These are phyloP conservation scores for Eumerus sabulonum DNA, from an alignment of 2,888 invertebrate species.

Conservation along the genomic window DNA sequence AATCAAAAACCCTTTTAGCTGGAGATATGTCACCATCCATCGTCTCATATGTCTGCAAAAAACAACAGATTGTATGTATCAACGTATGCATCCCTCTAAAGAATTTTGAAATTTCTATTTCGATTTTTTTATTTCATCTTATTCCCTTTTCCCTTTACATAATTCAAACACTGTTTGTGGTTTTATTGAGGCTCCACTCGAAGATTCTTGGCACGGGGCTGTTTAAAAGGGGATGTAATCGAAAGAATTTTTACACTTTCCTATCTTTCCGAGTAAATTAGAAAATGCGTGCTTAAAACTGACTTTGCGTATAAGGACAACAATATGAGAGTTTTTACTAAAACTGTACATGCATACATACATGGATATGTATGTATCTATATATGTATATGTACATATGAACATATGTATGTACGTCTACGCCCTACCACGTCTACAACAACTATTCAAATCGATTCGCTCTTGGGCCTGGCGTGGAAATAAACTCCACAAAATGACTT, in stretches of 20 bases:
- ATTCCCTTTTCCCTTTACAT: conserved; percentile 24
- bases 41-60: conserved; percentile 43
- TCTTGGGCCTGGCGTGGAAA: conserved; percentile 49
- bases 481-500: conserved; percentile 67
- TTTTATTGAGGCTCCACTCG: conserved; percentile 36
- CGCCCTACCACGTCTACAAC: neutral
- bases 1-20: conserved; percentile 37
- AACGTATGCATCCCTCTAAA: conserved; percentile 38
- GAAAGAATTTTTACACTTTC: conserved; percentile 58
- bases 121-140: conserved; percentile 58
- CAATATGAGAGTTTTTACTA: conserved; percentile 30
- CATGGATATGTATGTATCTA: too few relatives aligned
- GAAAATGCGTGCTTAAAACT: conserved; percentile 65
- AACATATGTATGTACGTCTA: too few relatives aligned
- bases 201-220: conserved; percentile 53
- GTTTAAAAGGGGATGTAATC: conserved; percentile 56
- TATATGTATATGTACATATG: too few relatives aligned
- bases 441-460: conserved; percentile 38
- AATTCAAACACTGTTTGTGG: neutral
- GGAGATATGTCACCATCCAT: conserved; percentile 54
- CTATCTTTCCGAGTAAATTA: conserved; percentile 54
- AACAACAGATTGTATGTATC: conserved; percentile 45
- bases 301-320: conserved; percentile 34
- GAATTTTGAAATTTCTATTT: conserved; percentile 61
- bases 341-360: neutral